These are phyloP conservation scores for Brachyptera risi DNA, from an alignment of 2,888 invertebrate species.

Conservation along the genomic window DNA sequence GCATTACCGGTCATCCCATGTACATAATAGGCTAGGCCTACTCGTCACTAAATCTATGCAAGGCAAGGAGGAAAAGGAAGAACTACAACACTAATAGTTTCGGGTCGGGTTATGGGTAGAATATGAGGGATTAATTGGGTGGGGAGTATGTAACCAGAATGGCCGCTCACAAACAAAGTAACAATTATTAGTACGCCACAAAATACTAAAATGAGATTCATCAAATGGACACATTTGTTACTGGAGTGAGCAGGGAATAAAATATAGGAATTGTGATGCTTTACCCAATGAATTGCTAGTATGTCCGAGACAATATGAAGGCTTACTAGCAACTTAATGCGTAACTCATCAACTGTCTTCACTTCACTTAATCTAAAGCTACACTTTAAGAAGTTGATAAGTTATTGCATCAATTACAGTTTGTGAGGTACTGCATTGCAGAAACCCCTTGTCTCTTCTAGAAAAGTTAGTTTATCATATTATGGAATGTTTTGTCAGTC, in stretches of 20 bases:
- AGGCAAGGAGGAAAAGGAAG: constrained; percentile 34
- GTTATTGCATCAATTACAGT: constrained; percentile 54
- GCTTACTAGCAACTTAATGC: constrained; percentile 29
- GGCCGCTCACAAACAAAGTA: constrained; percentile 36
- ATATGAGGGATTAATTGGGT: constrained; percentile 20
- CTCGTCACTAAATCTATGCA: too few species aligned
- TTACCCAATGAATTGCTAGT: constrained; percentile 29
- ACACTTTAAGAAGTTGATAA: constrained; percentile 39
- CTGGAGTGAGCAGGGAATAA: constrained; percentile 35
- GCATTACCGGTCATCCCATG: constrained; percentile 36
- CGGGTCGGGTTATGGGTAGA: constrained; percentile 24
- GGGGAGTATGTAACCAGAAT: constrained; percentile 36
- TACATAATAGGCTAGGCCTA: background rate
- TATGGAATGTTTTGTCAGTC: constrained; percentile 36
- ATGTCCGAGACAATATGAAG: constrained; percentile 26
- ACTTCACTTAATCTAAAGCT: constrained; percentile 35
- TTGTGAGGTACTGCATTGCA: constrained; percentile 51
- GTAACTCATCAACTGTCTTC: constrained; percentile 31
- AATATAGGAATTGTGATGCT: constrained; percentile 35
- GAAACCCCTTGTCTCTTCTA: constrained; percentile 44
- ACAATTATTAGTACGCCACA: constrained; percentile 32
- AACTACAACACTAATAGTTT: constrained; percentile 30
- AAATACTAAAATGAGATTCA: constrained; percentile 34
- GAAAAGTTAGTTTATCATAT: constrained; percentile 33
- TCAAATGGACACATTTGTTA: constrained; percentile 33